These are phyloP conservation scores for Portunus trituberculatus DNA, from an alignment of 1,140 invertebrate genomes.

Conservation along the genomic window DNA sequence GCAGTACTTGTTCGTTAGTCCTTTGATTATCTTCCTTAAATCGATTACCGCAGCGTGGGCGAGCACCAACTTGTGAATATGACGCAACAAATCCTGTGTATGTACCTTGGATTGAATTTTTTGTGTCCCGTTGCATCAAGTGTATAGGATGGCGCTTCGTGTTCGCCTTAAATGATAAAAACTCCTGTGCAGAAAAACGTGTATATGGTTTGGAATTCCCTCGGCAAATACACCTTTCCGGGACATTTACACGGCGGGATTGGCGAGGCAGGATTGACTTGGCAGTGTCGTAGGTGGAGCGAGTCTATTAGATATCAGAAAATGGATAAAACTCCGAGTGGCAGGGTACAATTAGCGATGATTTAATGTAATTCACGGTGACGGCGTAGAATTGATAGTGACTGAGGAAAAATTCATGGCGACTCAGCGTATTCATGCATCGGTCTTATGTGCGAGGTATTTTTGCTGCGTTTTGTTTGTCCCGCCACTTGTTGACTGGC, in stretches of 20 bases:
- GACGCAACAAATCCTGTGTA: neutral
- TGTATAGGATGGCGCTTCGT: neutral
- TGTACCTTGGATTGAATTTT: neutral
- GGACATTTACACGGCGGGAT: neutral
- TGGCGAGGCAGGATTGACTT: neutral
- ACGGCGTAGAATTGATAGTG: constrained; percentile 45
- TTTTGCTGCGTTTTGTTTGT: neutral
- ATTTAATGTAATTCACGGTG: constrained; percentile 52
- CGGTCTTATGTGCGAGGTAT: neutral
- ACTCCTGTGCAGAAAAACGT: neutral
- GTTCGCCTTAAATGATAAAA: neutral
- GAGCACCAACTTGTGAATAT: neutral
- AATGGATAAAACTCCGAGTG: constrained; percentile 49
- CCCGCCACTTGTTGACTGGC: neutral
- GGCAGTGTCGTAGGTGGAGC: neutral
- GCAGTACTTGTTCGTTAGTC: neutral
- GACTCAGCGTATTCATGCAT: constrained; percentile 4
- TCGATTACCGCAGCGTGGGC: neutral
- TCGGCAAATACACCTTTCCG: neutral
- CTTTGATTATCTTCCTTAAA: neutral
- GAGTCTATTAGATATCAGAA: constrained; percentile 40
- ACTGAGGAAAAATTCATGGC: constrained; percentile 9
- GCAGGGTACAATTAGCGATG: constrained; percentile 57
- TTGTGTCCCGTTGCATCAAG: neutral
- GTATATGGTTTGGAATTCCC: neutral